Conservation (phyloP, 1,140 invertebrate species). For the Oryzaephilus surinamensis region DNA sequence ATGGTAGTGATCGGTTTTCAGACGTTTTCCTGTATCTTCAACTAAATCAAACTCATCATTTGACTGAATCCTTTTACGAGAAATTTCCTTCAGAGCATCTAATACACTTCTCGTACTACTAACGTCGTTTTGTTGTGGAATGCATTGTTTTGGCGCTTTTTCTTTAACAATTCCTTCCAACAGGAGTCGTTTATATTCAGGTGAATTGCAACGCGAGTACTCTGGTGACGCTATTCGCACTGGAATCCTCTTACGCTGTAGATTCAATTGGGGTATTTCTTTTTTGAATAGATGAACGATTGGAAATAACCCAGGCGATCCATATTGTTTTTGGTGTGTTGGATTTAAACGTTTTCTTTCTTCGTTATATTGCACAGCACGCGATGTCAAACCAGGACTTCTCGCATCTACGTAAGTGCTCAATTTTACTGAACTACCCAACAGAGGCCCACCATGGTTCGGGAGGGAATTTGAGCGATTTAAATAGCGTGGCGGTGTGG, state of each 20-base stretch:
- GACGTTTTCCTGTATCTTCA: neutral
- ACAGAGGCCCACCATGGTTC: neutral
- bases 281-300: neutral
- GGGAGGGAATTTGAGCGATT: neutral
- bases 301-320: neutral
- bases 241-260: neutral
- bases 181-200: neutral
- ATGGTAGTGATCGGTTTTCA: neutral
- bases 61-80: neutral
- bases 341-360: neutral
- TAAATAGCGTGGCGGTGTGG: neutral
- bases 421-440: neutral
- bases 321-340: neutral
- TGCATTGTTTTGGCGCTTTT: neutral
- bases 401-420: neutral
- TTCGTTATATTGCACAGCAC: no score
- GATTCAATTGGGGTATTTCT: neutral
- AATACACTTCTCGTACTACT: neutral
- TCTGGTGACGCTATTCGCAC: neutral
- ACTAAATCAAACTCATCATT: neutral
- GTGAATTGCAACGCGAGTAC: neutral
- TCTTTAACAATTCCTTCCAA: neutral
- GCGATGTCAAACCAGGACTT: no score
- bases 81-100: neutral
- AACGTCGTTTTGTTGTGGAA: neutral